phyloP scores from a whole-genome alignment of 2,888 invertebrate genomes.

The Cheilosia soror region DNA sequence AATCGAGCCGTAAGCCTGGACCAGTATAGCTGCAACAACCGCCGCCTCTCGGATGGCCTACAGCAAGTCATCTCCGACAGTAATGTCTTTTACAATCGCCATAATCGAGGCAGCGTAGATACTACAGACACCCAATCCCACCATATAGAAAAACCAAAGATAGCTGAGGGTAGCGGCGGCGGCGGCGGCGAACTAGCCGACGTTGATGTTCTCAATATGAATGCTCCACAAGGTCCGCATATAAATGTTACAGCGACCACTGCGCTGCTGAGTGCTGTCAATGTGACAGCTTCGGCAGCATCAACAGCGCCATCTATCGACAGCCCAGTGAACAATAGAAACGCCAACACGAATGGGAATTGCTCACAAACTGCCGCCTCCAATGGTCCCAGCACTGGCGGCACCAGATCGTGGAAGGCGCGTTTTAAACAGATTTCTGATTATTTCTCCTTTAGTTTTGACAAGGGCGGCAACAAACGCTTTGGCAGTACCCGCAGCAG shows the following conservation, averaged over 20 bases:
- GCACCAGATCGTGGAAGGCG: slow-evolving; percentile 80
- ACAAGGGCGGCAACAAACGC: slow-evolving; percentile 82
- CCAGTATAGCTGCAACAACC: slow-evolving; percentile 83
- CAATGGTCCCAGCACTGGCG: slow-evolving; percentile 42
- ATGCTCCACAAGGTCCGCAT: slow-evolving; percentile 64
- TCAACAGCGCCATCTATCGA: slow-evolving; percentile 50
- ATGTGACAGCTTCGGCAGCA: slow-evolving; percentile 51
- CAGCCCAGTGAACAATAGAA: slow-evolving; percentile 58
- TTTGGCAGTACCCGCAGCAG: slow-evolving; percentile 81
- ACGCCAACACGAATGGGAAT: slow-evolving; percentile 66
- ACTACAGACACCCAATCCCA: slow-evolving; percentile 77
- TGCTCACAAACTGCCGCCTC: slow-evolving; percentile 54
- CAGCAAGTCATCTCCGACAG: slow-evolving; percentile 84
- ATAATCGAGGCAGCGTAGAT: slow-evolving; percentile 79
- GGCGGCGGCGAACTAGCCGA: slow-evolving; percentile 68
- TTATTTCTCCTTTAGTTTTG: slow-evolving; percentile 83
- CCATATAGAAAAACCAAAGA: slow-evolving; percentile 73
- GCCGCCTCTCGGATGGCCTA: slow-evolving; percentile 83
- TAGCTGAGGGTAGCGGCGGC: slow-evolving; percentile 66
- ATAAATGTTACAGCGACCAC: slow-evolving; percentile 55
- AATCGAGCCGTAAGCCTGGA: slow-evolving; percentile 84
- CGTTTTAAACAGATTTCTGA: slow-evolving; percentile 83
- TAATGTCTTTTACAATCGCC: slow-evolving; percentile 83
- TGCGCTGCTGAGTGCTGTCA: slow-evolving; percentile 52
- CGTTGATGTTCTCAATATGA: slow-evolving; percentile 77